phyloP scores from a whole-genome alignment of 2,113 vertebrate species.

The Eudorcas thomsonii region DNA sequence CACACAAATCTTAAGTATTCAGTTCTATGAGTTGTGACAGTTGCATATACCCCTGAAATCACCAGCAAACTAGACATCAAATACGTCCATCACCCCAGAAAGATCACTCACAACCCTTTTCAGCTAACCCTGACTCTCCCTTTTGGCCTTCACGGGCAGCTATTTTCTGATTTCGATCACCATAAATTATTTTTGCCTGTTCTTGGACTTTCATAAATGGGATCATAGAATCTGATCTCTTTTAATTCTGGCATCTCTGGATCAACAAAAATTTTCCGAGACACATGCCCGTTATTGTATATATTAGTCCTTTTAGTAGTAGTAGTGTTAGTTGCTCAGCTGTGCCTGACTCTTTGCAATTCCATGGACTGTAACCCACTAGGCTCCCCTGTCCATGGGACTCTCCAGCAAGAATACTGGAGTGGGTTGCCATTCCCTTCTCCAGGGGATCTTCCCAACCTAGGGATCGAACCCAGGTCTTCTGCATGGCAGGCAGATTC shows the following conservation, averaged over 20 bases:
- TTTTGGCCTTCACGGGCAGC: background rate
- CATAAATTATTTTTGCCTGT: background rate
- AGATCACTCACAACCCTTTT: background rate
- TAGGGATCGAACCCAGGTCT: background rate
- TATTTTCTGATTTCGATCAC: background rate
- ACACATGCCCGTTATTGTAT: background rate
- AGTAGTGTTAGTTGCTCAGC: background rate
- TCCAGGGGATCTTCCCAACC: background rate
- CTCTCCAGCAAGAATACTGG: background rate
- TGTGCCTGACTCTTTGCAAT: background rate
- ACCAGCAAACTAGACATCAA: background rate
- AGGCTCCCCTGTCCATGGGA: background rate
- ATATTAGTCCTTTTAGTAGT: background rate
- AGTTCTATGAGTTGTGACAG: background rate
- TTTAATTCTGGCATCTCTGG: background rate
- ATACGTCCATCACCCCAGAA: background rate
- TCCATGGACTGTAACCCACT: background rate
- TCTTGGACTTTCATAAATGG: background rate
- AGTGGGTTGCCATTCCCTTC: background rate
- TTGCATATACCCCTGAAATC: background rate
- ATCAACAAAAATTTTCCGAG: background rate
- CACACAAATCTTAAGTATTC: background rate
- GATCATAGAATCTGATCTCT: background rate
- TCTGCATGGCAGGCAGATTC: background rate
- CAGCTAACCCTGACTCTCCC: background rate